Evolutionary conservation across 53 echinoderm and acorn worm genomes (phyloP).

Genomic region (Pentamera pediparva): DNA sequence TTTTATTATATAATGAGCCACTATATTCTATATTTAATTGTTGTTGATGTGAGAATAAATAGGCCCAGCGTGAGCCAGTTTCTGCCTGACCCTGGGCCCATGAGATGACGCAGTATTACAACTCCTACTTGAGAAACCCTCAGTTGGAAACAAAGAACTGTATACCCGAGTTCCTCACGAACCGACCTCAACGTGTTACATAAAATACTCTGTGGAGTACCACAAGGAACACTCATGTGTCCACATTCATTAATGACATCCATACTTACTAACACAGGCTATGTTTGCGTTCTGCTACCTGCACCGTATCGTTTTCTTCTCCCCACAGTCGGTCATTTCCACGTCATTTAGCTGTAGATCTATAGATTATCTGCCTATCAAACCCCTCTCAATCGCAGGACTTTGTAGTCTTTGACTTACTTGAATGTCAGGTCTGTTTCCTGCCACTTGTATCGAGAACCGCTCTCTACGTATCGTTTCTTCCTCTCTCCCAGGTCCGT

Average conservation of each 20-base stretch:
- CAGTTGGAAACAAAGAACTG: too few relatives aligned
- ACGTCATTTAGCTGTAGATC: not conserved
- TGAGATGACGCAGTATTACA: not conserved
- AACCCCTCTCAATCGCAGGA: not conserved
- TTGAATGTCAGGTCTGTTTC: slow-evolving; percentile 55
- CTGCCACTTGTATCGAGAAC: slow-evolving; percentile 55
- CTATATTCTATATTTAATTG: too few relatives aligned
- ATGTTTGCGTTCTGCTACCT: too few relatives aligned
- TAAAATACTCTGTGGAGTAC: too few relatives aligned
- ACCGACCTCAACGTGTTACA: too few relatives aligned
- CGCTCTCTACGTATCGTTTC: slow-evolving; percentile 54
- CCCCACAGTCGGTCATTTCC: not conserved
- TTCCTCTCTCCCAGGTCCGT: not conserved
- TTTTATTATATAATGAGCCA: too few relatives aligned
- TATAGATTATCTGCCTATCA: not conserved
- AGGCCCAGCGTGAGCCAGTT: not conserved
- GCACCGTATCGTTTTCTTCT: not conserved
- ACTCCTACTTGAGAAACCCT: too few relatives aligned
- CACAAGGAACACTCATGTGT: too few relatives aligned
- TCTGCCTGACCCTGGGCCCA: not conserved
- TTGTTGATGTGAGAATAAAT: too few relatives aligned
- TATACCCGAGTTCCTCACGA: too few relatives aligned
- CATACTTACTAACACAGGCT: too few relatives aligned
- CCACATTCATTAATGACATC: too few relatives aligned
- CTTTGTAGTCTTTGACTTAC: slow-evolving; percentile 48